phyloP scores from a whole-genome alignment of 2,888 invertebrate genomes.

The Strigamia maritima region DNA sequence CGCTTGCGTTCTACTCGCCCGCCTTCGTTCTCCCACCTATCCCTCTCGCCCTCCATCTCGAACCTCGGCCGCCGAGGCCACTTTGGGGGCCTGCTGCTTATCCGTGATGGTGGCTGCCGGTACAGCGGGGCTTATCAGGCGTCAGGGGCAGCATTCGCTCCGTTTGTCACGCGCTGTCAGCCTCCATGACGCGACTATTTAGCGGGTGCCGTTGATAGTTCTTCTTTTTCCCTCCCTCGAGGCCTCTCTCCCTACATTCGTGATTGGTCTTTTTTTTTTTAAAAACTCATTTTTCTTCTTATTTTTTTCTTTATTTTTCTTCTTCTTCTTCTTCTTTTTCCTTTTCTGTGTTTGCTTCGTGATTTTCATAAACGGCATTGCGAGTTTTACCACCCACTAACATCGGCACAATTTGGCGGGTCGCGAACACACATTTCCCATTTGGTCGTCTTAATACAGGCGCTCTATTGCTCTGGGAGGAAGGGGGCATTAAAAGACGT shows the following conservation, averaged over 20 bases:
- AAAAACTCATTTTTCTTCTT: too few relatives aligned
- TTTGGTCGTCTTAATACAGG: slow-evolving; percentile 14
- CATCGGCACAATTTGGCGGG: slow-evolving; percentile 3
- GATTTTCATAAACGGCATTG: slow-evolving; percentile 6
- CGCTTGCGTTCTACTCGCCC: slow-evolving; percentile 6
- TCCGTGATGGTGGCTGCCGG: slow-evolving; percentile 14
- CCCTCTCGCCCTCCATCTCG: not conserved
- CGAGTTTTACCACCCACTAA: slow-evolving; percentile 11
- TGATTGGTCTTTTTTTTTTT: not conserved
- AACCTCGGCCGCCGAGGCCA: slow-evolving; percentile 1
- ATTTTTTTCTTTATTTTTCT: not conserved
- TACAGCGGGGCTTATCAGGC: slow-evolving; percentile 27
- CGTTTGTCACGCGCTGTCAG: slow-evolving; percentile 29
- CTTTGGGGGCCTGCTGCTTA: slow-evolving; percentile 27
- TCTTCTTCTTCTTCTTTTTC: not conserved
- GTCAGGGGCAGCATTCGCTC: slow-evolving; percentile 27
- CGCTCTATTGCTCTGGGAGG: not conserved
- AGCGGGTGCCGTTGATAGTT: slow-evolving; percentile 27
- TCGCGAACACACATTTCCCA: slow-evolving; percentile 26
- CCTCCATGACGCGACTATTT: slow-evolving; percentile 29
- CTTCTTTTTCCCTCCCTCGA: slow-evolving; percentile 13
- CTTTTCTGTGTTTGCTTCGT: not conserved
- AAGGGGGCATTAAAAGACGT: not conserved
- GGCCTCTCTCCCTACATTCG: not conserved
- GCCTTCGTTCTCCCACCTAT: not conserved